Evolutionary conservation across 2,888 invertebrate species (phyloP), one percentile per base, ranked within the genome.

Genomic region (Elegia similella): DNA sequence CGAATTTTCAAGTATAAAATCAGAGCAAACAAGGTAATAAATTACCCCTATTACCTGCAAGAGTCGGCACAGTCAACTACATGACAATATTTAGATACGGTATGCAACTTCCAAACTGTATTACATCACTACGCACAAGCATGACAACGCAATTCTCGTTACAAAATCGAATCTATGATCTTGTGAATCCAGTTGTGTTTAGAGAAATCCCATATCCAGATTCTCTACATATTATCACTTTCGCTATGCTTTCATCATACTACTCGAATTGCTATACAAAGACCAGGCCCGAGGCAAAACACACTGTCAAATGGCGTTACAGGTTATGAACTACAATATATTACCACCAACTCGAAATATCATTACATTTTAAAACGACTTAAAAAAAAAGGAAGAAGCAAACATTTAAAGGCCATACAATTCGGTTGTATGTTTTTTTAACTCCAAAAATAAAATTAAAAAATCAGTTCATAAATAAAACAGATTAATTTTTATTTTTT

Each of bases 111-210:
- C 50, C 15, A 16, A 50, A 34, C 10, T 23, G 10, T 38, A n/a
- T 53, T 42, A 42, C 42, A 38, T 53, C 42, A 42, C 42, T 42
- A 52, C 13, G 7, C 7, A n/a, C n/a, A 17, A 12, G 46, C 46
- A 47, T 46, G 34, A 16, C 32, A 46, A 34, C n/a, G 12, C 7
- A 8, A 47, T 2, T 23, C 13, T 42, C 13, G 15, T 46, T 46
- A 46, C 55, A 55, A 55, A 55, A 55, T 55, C 38, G 55, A 55
- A 55, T 55, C 46, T 15, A n/a, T n/a, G 17, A 55, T 55, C 34
- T 30, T 17, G 44, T 46, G 55, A 23, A 55, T 46, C 30, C 46
- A 55, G 32, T 38, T 42, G 47, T 48, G 15, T 13, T 13, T 6
- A 8, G 52, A 42, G 52, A 53, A 46, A 34, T 46, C 46, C 46